Evolutionary conservation across 2,888 invertebrate species (phyloP).

Genomic region (Tanytarsus gracilentus): DNA sequence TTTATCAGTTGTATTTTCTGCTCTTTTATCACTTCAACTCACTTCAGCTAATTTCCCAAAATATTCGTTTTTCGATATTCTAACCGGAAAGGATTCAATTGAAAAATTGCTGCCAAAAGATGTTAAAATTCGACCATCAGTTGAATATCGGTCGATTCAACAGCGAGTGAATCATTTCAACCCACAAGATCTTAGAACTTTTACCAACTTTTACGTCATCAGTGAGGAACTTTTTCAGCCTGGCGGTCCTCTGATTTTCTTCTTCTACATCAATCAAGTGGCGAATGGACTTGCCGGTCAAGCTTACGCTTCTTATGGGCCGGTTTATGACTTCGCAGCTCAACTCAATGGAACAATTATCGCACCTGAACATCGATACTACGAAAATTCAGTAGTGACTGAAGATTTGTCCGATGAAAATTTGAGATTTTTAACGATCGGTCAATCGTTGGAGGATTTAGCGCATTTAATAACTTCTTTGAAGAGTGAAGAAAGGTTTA

Average conservation of each 20-base stretch:
- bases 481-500: constrained; percentile 32
- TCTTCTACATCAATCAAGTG: constrained; percentile 50
- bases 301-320: constrained; percentile 42
- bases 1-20: too few relatives aligned
- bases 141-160: too few relatives aligned
- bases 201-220: constrained; percentile 42
- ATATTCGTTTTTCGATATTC: too few relatives aligned
- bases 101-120: too few relatives aligned
- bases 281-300: constrained; percentile 41
- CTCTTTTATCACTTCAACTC: too few relatives aligned
- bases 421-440: constrained; percentile 48
- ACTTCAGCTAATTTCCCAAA: too few relatives aligned
- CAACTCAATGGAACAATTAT: constrained; percentile 47
- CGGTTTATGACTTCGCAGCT: constrained; percentile 37
- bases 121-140: too few relatives aligned
- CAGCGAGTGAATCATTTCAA: constrained; percentile 53
- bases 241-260: constrained; percentile 40
- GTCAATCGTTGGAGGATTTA: constrained; percentile 52
- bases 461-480: constrained; percentile 47
- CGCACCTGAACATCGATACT: constrained; percentile 54
- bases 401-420: constrained; percentile 39
- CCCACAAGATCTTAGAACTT: constrained; percentile 46
- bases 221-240: constrained; percentile 33
- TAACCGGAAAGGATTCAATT: too few relatives aligned
- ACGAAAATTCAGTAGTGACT: constrained; percentile 52